Percentiles rank a stretch among this genome's conserved stretches.
Evolutionary conservation across 2,113 vertebrate genomes (phyloP).

Genomic region (Platycercus adscitus): DNA sequence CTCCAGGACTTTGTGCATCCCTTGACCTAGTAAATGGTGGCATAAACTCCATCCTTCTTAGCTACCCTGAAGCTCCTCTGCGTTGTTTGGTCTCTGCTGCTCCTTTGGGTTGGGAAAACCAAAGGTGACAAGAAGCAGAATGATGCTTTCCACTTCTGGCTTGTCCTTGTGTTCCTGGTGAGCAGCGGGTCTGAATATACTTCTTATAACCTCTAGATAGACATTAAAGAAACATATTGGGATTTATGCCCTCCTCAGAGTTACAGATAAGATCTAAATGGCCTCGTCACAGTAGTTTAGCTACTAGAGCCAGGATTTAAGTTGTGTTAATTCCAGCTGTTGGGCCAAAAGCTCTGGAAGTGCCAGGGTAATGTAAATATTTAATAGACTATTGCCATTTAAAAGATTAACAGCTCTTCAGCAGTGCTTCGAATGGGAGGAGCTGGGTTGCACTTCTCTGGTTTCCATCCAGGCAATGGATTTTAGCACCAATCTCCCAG

Average conservation of each 20-base stretch:
- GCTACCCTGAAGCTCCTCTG: not conserved
- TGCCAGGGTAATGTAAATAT: conserved; percentile 63
- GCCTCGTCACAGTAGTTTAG: conserved; percentile 1
- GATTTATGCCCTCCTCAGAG: conserved; percentile 34
- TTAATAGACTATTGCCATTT: conserved; percentile 64
- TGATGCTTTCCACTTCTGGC: conserved; percentile 20
- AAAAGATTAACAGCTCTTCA: conserved; percentile 56
- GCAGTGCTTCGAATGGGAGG: not conserved
- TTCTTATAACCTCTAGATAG: not conserved
- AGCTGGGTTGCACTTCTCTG: not conserved
- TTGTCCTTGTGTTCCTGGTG: not conserved
- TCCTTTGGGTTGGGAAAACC: not conserved
- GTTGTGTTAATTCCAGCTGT: conserved; percentile 13
- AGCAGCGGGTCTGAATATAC: not conserved
- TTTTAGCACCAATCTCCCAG: conserved; percentile 7
- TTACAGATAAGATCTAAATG: conserved; percentile 57
- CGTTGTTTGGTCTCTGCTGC: rapidly evolving
- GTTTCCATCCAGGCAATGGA: conserved; percentile 21
- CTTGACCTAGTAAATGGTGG: not conserved
- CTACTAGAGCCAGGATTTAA: conserved; percentile 28
- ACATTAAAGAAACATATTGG: conserved; percentile 7
- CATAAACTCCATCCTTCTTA: not conserved
- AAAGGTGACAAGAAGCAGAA: not conserved
- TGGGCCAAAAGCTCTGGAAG: conserved; percentile 23
- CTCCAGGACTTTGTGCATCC: not conserved